Evolutionary conservation across 2,113 vertebrate genomes (phyloP), one percentile per base, ranked within the genome.

Genomic region (Spilogale gracilis): DNA sequence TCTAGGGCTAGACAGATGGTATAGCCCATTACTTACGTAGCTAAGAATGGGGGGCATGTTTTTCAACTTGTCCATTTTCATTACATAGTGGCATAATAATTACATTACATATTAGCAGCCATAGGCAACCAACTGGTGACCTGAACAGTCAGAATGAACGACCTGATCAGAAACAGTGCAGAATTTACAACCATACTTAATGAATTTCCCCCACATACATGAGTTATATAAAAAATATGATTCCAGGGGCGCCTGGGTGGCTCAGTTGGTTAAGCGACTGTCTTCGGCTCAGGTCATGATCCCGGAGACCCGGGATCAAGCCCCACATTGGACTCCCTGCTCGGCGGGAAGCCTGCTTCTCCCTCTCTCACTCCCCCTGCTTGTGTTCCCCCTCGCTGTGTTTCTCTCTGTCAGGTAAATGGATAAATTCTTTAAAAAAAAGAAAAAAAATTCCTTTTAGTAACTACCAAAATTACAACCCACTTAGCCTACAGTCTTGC

Each of bases 161-260:
- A 90, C n/a, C 50, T 82, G 27, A 93, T 67, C 60, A 86, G 65
- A 73, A 97, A 86, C 3, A 76, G 27, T 79, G 61, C 93, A 58
- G 52, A 91, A 80, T 85, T 56, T 95, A 43, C 76, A 87, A 95
- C 21, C 45, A 16, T 74, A 30, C 20, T 81, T 50, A 50, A 0
- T 43, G 38, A 78, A 45, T 82, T 91, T 83, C n/a, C 93, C 93
- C 54, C 78, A 94, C 11, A n/a, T 48, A 60, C 11, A 87, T 58
- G 58, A 74, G 18, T 45, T 54, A 83, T 78, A 81, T 84, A 0
- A 76, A 96, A 95, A 82, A 79, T 73, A 69, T 1, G 48, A 5
- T 45, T 16, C 6, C 38, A 38, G 38, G 38, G 38, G 38, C 38
- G 38, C 38, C 38, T 38, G 38, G 38, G 38, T 38, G 38, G 38